Evolutionary conservation across 2,888 invertebrate species (phyloP), one percentile per base, ranked within the genome.

Genomic region (Acrobeloides nanus): DNA sequence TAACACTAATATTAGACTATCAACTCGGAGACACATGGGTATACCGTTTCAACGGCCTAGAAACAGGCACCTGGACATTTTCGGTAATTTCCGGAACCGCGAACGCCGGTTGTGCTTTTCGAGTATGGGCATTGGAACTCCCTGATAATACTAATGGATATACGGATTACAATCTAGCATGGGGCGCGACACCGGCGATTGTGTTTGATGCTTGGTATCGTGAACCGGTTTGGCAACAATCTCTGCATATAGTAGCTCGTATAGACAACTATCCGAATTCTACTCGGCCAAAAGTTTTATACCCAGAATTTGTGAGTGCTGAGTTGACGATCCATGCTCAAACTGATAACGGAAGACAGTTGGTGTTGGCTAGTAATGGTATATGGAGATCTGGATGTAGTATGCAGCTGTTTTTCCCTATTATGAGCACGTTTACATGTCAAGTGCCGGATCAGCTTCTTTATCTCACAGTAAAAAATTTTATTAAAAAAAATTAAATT

Each of bases 261-360:
- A 32, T 49, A 17, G 23, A 49, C 31, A 34, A 34, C 27, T 46
- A 38, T 27, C 12, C 27, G 45, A 50, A n/a, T 55, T 66, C 32
- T 62, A 64, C 48, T 64, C 61, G 50, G 62, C 62, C 38, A 52
- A n/a, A n/a, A n/a, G n/a, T n/a, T n/a, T n/a, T n/a, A n/a, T n/a
- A n/a, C n/a, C n/a, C n/a, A n/a, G n/a, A n/a, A n/a, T n/a, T n/a
- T n/a, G n/a, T n/a, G n/a, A n/a, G n/a, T n/a, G n/a, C n/a, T n/a
- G n/a, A n/a, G n/a, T n/a, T n/a, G n/a, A n/a, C n/a, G n/a, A n/a
- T n/a, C n/a, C n/a, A n/a, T n/a, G n/a, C n/a, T n/a, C n/a, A n/a
- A n/a, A n/a, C n/a, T n/a, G n/a, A n/a, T n/a, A n/a, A n/a, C n/a
- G n/a, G n/a, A n/a, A n/a, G n/a, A n/a, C n/a, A n/a, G n/a, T n/a